Percentiles rank a stretch among this genome's conserved stretches.
These are phyloP conservation scores for Trichechus manatus DNA, from an alignment of 2,113 vertebrate genomes.

Conservation along the genomic window DNA sequence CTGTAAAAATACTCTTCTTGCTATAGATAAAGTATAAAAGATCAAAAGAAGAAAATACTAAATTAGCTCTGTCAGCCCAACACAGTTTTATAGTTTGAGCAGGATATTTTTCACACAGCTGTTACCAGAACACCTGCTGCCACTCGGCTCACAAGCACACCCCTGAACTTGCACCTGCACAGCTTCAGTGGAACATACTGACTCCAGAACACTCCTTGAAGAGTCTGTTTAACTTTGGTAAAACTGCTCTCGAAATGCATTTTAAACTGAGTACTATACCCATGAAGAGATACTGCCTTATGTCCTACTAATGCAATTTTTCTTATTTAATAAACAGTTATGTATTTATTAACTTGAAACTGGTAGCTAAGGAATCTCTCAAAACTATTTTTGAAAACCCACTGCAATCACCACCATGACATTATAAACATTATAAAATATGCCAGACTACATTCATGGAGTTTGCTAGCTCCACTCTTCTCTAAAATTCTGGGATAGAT, in stretches of 20 bases:
- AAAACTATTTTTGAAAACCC: background rate
- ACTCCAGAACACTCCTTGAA: background rate
- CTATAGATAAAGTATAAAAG: slow-evolving; percentile 37
- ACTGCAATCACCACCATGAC: background rate
- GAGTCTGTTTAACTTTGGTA: background rate
- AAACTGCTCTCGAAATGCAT: background rate
- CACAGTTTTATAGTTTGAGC: background rate
- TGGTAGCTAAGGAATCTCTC: background rate
- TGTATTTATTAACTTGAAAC: background rate
- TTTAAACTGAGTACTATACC: background rate
- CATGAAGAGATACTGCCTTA: background rate
- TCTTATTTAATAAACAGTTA: slow-evolving; percentile 33
- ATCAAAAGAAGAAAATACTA: slow-evolving; percentile 53
- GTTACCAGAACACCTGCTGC: background rate
- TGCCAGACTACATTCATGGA: background rate
- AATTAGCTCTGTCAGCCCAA: slow-evolving; percentile 9
- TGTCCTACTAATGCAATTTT: background rate
- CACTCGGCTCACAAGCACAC: background rate
- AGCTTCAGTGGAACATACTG: background rate
- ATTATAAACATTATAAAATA: background rate
- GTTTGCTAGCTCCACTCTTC: background rate
- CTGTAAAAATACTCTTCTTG: background rate
- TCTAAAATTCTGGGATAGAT: background rate
- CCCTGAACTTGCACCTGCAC: background rate
- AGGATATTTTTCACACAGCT: background rate